Evolutionary conservation across 2,797 vertebrate species (phyloP).

Genomic region (Sphenodon punctatus): DNA sequence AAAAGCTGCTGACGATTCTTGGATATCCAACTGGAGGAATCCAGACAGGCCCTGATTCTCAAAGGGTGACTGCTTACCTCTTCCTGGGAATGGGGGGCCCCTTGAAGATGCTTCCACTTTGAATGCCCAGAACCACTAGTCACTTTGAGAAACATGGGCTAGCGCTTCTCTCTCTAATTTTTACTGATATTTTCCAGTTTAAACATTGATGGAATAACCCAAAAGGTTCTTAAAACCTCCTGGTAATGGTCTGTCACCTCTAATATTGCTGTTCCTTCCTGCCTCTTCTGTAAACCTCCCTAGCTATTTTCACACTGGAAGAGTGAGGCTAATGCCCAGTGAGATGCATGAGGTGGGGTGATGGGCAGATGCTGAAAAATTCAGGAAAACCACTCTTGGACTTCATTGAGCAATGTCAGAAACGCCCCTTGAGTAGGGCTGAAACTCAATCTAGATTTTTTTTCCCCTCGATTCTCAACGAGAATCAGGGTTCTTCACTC

Average conservation of each 20-base stretch:
- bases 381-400: background rate
- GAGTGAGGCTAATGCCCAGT: background rate
- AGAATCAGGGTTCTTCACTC: too few relatives aligned
- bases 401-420: background rate
- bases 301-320: background rate
- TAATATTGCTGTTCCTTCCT: background rate
- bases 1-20: background rate
- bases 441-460: too few relatives aligned
- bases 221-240: background rate
- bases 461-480: too few relatives aligned
- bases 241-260: background rate
- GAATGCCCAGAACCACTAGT: background rate
- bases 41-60: background rate
- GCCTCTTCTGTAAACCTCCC: background rate
- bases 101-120: too few relatives aligned
- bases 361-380: background rate
- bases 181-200: background rate
- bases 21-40: background rate
- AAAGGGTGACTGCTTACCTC: too few relatives aligned
- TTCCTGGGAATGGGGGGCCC: background rate
- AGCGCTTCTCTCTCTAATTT: background rate
- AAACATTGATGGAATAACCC: background rate
- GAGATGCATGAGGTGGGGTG: rapidly evolving
- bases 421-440: background rate
- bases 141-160: background rate